Evolutionary conservation across 2,888 invertebrate genomes (phyloP), one percentile per base, ranked within the genome.

Genomic region (Rhagonycha fulva): DNA sequence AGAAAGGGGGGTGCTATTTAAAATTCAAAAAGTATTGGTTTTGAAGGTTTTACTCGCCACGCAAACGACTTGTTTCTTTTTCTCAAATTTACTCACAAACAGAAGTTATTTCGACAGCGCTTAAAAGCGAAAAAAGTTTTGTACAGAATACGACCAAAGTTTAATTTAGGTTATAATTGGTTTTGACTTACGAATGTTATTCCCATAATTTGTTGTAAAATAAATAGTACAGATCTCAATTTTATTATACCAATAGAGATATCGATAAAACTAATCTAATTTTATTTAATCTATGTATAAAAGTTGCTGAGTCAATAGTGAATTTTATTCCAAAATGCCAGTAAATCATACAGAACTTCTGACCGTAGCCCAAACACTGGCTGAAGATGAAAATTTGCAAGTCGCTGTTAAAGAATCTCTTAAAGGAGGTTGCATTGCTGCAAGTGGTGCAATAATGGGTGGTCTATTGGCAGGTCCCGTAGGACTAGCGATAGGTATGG

Each of bases 381-480:
- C 87, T 1, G 83, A 85, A 75, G 78, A 85, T 73, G 84, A 86
- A 80, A 80, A 86, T 69, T 79, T 88, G 72, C 80, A 82, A 80
- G 85, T 85, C 14, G 84, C 86, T n/a, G 75, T 87, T 7, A 81
- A 76, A 30, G 85, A 86, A 80, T 83, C 87, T 4, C 79, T 80
- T 2, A 87, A 87, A 81, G 87, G 87, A 26, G 87, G 87, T 12
- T 75, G 84, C 30, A 80, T 84, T 19, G 84, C 85, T 62, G 87
- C 86, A 26, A 77, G 81, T 47, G 84, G 84, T 75, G 86, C 87
- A 10, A 82, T 87, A 62, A 71, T 83, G 67, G 88, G 88, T 60
- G 87, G 85, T 30, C 14, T 88, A 19, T 19, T 88, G 4, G 87
- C 83, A 24, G 88, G 88, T 0, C 87, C 87, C 14, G n/a, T 86